A percentile compares a stretch with the other conserved stretches of the same genome.
Evolutionary conservation across 1,140 invertebrate genomes (phyloP).

Genomic region (Calephelis nemesis): DNA sequence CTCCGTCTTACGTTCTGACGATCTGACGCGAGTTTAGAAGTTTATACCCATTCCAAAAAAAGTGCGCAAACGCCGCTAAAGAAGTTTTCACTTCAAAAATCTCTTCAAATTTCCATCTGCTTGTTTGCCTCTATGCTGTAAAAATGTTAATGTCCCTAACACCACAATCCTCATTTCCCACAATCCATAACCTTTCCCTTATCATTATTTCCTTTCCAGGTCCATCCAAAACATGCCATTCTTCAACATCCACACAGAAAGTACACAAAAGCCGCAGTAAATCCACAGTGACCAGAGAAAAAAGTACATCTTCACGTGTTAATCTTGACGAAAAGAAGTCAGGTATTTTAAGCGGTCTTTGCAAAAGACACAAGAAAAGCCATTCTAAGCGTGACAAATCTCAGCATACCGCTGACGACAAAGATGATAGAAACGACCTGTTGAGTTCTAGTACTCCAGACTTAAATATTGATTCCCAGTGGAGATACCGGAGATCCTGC

Average conservation of each 20-base stretch:
- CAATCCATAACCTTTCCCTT: constrained; percentile 26
- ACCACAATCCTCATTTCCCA: constrained; percentile 20
- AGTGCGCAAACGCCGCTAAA: too few species aligned
- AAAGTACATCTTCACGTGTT: constrained; percentile 2
- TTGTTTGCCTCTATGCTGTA: not conserved
- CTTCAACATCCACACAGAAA: constrained; percentile 26
- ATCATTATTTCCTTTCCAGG: constrained; percentile 33
- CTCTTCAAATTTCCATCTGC: too few species aligned
- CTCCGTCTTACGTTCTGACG: too few species aligned
- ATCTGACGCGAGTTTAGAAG: too few species aligned
- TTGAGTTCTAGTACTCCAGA: constrained; percentile 25
- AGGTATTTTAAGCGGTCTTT: not conserved
- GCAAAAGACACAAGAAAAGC: too few species aligned
- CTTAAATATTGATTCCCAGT: constrained; percentile 7
- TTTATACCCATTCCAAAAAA: too few species aligned
- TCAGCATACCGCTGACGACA: constrained; percentile 6
- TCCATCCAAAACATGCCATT: constrained; percentile 28
- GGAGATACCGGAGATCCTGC: too few species aligned
- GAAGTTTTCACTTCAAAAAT: too few species aligned
- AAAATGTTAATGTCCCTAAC: too few species aligned
- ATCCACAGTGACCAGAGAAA: constrained; percentile 29
- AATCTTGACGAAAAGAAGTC: constrained; percentile 18
- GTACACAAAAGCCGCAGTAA: constrained; percentile 33
- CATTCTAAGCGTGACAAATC: too few species aligned
- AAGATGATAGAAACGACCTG: constrained; percentile 30